Evolutionary conservation across 2,888 invertebrate genomes (phyloP).

Genomic region (Cacoxenus indagator): DNA sequence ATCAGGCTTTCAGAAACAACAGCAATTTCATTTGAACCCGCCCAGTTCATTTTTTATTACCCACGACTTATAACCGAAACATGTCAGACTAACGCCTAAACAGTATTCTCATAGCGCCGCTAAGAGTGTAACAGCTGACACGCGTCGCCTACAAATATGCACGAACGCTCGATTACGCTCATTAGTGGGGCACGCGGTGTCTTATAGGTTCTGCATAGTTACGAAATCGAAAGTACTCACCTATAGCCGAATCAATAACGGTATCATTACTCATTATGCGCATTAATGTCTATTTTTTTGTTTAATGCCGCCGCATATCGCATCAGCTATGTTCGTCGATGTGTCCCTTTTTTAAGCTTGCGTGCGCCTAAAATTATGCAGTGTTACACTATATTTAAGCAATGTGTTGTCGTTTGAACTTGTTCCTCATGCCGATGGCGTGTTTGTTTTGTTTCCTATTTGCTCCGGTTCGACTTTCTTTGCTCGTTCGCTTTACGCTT

Average conservation of each 20-base stretch:
- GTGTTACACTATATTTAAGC: conserved; percentile 22
- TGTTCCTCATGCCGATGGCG: conserved; percentile 39
- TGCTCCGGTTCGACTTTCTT: conserved; percentile 2
- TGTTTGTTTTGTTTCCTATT: conserved; percentile 53
- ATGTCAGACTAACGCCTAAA: too few species aligned
- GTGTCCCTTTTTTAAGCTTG: conserved; percentile 34
- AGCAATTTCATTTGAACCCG: too few species aligned
- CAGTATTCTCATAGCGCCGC: too few species aligned
- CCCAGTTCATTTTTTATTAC: too few species aligned
- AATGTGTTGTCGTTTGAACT: conserved; percentile 8
- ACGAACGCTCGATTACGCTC: too few species aligned
- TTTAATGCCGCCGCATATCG: conserved; percentile 25
- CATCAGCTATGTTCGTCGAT: conserved; percentile 46
- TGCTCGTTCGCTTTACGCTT: conserved; percentile 42
- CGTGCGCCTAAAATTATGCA: conserved; percentile 57
- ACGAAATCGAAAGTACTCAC: too few species aligned
- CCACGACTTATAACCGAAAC: too few species aligned
- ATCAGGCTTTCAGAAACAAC: too few species aligned
- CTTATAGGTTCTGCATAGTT: background rate
- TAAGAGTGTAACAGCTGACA: too few species aligned
- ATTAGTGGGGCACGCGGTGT: too few species aligned
- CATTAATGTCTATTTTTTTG: conserved; percentile 44
- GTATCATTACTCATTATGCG: conserved; percentile 48
- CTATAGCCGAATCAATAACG: background rate
- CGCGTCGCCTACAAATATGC: too few species aligned